These are phyloP conservation scores for Elgonia sp. DNA, from an alignment of 2,888 invertebrate genomes.

Conservation along the genomic window DNA sequence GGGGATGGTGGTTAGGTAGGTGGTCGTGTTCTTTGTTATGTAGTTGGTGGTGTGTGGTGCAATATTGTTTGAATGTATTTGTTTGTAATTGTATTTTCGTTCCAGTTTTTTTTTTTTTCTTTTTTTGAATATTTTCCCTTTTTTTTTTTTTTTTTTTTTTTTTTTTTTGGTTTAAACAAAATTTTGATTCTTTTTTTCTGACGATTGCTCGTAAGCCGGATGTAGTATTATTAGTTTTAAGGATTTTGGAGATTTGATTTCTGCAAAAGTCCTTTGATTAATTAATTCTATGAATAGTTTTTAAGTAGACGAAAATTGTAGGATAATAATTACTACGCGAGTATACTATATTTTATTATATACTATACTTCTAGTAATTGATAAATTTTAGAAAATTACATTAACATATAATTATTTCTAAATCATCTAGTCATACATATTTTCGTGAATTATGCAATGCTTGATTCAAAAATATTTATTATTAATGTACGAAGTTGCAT, in stretches of 20 bases:
- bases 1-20: too few relatives aligned
- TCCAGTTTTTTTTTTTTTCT: too few relatives aligned
- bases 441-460: conserved; percentile 32
- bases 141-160: too few relatives aligned
- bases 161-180: too few relatives aligned
- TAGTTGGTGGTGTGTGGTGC: too few relatives aligned
- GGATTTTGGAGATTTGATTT: conserved; percentile 55
- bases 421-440: conserved; percentile 64
- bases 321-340: not conserved
- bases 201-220: conserved; percentile 52
- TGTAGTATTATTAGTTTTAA: conserved; percentile 63
- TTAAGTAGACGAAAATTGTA: conserved; percentile 36
- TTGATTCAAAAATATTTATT: conserved; percentile 6
- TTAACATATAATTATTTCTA: conserved; percentile 44
- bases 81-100: too few relatives aligned
- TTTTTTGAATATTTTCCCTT: too few relatives aligned
- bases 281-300: conserved; percentile 60
- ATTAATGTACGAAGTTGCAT: not conserved
- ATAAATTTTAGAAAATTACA: not conserved
- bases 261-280: conserved; percentile 41
- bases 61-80: too few relatives aligned
- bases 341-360: too few relatives aligned
- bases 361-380: too few relatives aligned
- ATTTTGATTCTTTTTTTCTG: not conserved
- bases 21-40: too few relatives aligned